phyloP scores from a whole-genome alignment of 2,113 vertebrate species.

The Stomatorhinus ivindoensis region DNA sequence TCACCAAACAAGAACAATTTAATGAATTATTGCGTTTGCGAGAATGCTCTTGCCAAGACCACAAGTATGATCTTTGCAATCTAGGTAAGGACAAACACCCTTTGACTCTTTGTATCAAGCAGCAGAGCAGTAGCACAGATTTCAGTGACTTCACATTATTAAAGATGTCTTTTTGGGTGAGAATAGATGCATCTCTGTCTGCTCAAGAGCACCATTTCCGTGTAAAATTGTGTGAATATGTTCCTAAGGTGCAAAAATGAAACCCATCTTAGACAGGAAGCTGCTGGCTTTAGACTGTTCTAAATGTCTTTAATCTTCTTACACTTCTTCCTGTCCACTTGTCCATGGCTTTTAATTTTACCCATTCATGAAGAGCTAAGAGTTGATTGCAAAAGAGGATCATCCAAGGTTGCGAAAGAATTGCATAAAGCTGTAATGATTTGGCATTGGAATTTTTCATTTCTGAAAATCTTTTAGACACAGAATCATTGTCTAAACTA shows the following conservation, averaged over 20 bases:
- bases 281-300: neutral
- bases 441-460: neutral
- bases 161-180: neutral
- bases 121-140: neutral
- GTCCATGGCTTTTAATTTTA: neutral
- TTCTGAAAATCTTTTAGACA: neutral
- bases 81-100: neutral
- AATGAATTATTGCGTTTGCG: neutral
- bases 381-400: neutral
- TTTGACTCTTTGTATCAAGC: neutral
- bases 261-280: neutral
- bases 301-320: neutral
- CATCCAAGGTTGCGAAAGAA: neutral
- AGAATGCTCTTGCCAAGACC: neutral
- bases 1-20: neutral
- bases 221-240: neutral
- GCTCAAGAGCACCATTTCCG: neutral
- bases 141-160: neutral
- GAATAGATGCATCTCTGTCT: neutral
- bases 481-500: neutral
- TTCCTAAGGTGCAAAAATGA: neutral
- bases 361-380: neutral
- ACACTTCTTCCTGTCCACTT: neutral
- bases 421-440: neutral
- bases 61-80: neutral